Evolutionary conservation across 2,113 vertebrate genomes (phyloP), one percentile per base, ranked within the genome.

Genomic region (Andinoacara biseriatus): DNA sequence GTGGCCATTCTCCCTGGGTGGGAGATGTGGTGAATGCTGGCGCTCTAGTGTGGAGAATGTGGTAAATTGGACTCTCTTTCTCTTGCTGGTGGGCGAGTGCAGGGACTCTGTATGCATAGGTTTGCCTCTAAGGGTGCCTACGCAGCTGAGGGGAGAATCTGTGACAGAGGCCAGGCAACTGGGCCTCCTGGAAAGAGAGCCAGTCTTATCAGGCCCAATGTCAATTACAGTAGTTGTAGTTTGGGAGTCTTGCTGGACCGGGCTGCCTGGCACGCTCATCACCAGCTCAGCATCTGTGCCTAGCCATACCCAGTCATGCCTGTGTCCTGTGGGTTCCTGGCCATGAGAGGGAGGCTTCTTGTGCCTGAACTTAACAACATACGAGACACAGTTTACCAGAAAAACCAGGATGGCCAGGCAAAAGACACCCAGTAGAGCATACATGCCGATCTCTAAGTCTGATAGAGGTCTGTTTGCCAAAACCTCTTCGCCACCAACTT

Each of bases 391-490:
- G 86, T 99, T 99, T 17, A 96, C 94, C 0, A 99, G 93, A 94
- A 99, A 99, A 40, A 98, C 98, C 29, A 99, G 62, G 62, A 99
- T 99, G 22, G 98, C 98, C 92, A 99, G 92, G 90, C 98, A 97
- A 86, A 99, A 99, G 84, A 99, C 98, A 0, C 97, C 97, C 54
- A 99, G 78, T 58, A 99, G 90, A 2, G 97, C 98, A 0, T 99
- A 99, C 98, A 99, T 98, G 1, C 98, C 98, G 2, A 97, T 97
- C 93, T 99, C 98, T 79, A 99, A 91, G 91, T 99, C 97, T 0
- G 96, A 97, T n/a, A 98, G 95, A 0, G 97, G 96, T 6, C 96
- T 86, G 20, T 96, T 83, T 0, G 93, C 63, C 77, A 96, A 93
- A 0, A 91, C 74, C 4, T 94, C 95, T 61, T 96, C 97, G 0